Percentiles rank a stretch among this genome's conserved stretches.
Conservation (phyloP, 2,888 invertebrate genomes). For the Bombyx huttoni region DNA sequence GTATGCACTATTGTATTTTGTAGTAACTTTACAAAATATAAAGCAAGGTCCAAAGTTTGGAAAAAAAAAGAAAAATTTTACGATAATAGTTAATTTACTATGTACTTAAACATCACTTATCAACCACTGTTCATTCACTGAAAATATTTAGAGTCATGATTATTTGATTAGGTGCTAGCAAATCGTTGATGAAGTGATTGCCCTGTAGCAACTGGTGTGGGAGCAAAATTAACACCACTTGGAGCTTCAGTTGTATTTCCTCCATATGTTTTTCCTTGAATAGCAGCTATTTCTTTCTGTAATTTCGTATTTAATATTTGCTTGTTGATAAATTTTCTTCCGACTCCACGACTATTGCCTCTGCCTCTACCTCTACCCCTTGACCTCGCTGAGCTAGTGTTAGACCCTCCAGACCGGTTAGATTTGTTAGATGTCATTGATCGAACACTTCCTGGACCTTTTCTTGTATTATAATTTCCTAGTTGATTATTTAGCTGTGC, state of each 20-base stretch:
- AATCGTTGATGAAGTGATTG: constrained; percentile 62
- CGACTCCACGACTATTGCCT: constrained; percentile 40
- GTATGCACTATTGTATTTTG: no score
- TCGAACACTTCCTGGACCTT: constrained; percentile 56
- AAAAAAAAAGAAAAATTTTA: no score
- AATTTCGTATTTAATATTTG: constrained; percentile 51
- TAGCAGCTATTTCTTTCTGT: constrained; percentile 59
- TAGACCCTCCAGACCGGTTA: constrained; percentile 35
- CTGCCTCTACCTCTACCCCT: constrained; percentile 43
- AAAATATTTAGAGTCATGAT: not conserved
- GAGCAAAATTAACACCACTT: constrained; percentile 40
- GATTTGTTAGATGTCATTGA: constrained; percentile 54
- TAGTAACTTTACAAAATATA: no score
- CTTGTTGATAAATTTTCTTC: constrained; percentile 50
- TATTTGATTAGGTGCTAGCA: constrained; percentile 29
- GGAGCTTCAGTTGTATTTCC: constrained; percentile 20
- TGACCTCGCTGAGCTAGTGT: constrained; percentile 34
- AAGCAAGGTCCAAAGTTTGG: no score
- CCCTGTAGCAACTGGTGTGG: constrained; percentile 49
- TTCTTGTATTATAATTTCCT: constrained; percentile 40
- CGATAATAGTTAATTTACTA: no score
- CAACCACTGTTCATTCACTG: not conserved
- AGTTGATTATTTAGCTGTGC: constrained; percentile 49
- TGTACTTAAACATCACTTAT: not conserved
- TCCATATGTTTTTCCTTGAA: constrained; percentile 49